These are phyloP conservation scores for Sebastolobus alascanus DNA, from an alignment of 2,797 vertebrate species.

Conservation along the genomic window DNA sequence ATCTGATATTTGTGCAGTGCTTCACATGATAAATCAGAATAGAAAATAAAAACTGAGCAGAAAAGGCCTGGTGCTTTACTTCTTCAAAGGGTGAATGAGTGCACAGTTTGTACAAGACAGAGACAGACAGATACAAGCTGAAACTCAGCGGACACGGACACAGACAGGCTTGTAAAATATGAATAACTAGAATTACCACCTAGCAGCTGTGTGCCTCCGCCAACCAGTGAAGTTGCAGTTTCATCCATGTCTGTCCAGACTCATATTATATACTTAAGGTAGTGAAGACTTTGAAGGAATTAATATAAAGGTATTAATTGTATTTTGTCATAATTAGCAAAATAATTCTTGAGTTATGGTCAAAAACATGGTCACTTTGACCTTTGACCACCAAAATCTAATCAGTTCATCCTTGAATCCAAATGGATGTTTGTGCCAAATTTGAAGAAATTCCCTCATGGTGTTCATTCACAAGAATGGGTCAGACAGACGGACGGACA, in stretches of 20 bases:
- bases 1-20: background rate
- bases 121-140: background rate
- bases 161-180: conserved; percentile 10
- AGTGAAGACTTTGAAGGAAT: background rate
- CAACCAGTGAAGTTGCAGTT: background rate
- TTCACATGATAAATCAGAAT: background rate
- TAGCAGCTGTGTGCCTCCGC: background rate
- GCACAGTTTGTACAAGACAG: background rate
- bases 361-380: background rate
- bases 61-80: no score
- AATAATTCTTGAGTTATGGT: background rate
- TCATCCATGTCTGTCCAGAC: background rate
- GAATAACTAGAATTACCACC: background rate
- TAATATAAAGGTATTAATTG: background rate
- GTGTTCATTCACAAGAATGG: background rate
- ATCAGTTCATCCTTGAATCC: background rate
- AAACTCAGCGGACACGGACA: background rate
- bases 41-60: background rate
- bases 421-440: background rate
- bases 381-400: accelerated
- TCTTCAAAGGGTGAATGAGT: background rate
- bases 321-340: background rate
- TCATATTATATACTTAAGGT: background rate
- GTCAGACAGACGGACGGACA: background rate
- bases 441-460: background rate